Percentiles rank a stretch among this genome's conserved stretches.
These are phyloP conservation scores for Gonatopus flavifemur DNA, from an alignment of 1,140 invertebrate genomes.

Conservation along the genomic window DNA sequence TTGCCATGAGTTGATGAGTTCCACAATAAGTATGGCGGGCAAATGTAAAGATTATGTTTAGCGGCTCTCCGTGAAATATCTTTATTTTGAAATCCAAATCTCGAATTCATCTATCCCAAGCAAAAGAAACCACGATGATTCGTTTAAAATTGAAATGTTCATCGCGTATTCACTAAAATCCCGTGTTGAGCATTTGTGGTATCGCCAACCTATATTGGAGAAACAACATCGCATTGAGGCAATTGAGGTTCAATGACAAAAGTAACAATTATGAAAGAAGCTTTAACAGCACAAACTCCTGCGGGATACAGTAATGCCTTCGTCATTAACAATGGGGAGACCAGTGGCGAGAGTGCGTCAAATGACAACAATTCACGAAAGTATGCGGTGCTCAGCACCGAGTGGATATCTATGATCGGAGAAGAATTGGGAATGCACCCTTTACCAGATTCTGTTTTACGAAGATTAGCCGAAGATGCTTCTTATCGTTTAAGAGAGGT, in stretches of 20 bases:
- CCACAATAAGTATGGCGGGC: no score
- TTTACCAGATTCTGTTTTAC: conserved; percentile 44
- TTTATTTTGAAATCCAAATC: no score
- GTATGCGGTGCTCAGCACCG: conserved; percentile 52
- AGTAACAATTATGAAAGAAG: conserved; percentile 45
- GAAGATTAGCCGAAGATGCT: conserved; percentile 53
- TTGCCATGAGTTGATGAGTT: no score
- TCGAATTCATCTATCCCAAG: no score
- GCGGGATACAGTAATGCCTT: conserved; percentile 46
- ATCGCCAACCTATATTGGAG: no score
- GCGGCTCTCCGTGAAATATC: no score
- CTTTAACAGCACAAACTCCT: conserved; percentile 34
- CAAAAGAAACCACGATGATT: no score
- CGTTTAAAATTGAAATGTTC: no score
- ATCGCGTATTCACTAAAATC: no score
- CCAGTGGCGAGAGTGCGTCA: conserved; percentile 37
- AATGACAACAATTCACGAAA: conserved; percentile 44
- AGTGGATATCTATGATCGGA: conserved; percentile 53
- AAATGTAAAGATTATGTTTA: no score
- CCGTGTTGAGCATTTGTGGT: no score
- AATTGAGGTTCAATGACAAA: background rate
- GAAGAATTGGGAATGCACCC: conserved; percentile 54
- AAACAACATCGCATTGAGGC: background rate
- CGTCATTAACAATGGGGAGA: conserved; percentile 47
- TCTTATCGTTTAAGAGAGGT: conserved; percentile 54